Percentiles rank a stretch among this genome's conserved stretches.
Evolutionary conservation across 2,113 vertebrate species (phyloP).

Genomic region (Channa argus): DNA sequence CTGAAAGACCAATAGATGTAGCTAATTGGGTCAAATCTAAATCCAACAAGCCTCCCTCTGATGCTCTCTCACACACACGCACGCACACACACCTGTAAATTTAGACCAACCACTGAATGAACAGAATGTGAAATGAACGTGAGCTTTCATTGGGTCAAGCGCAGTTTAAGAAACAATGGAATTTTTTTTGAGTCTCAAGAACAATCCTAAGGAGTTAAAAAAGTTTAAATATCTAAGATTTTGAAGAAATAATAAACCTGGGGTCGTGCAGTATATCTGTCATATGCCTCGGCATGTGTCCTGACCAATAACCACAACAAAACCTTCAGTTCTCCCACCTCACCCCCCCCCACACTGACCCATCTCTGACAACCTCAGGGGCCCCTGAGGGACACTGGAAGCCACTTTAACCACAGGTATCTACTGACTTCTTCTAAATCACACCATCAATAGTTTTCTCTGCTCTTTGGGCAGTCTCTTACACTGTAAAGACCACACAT

Average conservation of each 20-base stretch:
- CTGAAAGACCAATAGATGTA: no score
- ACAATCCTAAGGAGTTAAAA: background rate
- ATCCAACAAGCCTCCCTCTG: no score
- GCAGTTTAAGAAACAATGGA: background rate
- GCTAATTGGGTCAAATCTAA: no score
- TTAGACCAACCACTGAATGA: background rate
- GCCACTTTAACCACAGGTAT: constrained; percentile 55
- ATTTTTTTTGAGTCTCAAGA: background rate
- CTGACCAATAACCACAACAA: background rate
- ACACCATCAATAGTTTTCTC: constrained; percentile 58
- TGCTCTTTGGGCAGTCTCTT: constrained; percentile 46
- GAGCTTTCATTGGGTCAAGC: background rate
- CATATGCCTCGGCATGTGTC: background rate
- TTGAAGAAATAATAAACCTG: constrained; percentile 4
- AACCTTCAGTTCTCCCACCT: background rate
- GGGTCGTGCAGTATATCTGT: background rate
- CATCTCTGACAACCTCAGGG: constrained; percentile 34
- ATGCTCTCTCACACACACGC: no score
- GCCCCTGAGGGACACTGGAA: constrained; percentile 30
- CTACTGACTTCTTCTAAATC: constrained; percentile 50
- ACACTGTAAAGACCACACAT: constrained; percentile 27
- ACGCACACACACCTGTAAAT: no score
- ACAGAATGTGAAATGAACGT: background rate
- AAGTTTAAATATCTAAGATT: background rate
- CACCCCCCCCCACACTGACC: background rate